Evolutionary conservation across 2,888 invertebrate genomes (phyloP).

Genomic region (Tillus elongatus): DNA sequence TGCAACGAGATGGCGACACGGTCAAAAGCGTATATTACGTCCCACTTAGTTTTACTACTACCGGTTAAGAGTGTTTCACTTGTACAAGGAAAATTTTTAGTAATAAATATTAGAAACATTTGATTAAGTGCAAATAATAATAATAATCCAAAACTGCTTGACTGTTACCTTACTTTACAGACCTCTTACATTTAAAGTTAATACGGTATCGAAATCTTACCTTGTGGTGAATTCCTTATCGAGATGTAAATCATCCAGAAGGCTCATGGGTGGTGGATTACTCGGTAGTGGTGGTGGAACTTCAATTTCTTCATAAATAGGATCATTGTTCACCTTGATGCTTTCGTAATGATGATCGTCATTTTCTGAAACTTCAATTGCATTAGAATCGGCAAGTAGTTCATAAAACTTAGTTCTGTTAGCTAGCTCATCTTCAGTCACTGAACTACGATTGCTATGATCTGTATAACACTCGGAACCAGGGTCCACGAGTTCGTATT

Average conservation of each 20-base stretch:
- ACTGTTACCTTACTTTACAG: background rate
- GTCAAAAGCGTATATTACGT: too few species aligned
- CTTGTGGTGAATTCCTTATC: conserved; percentile 61
- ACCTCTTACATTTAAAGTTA: too few species aligned
- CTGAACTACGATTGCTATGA: conserved; percentile 40
- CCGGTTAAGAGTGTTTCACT: too few species aligned
- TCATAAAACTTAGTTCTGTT: conserved; percentile 66
- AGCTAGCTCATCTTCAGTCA: conserved; percentile 52
- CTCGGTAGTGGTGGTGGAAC: conserved; percentile 71
- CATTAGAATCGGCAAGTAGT: conserved; percentile 59
- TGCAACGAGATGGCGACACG: too few species aligned
- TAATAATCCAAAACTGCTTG: conserved; percentile 4
- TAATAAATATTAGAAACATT: too few species aligned
- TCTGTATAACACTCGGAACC: conserved; percentile 67
- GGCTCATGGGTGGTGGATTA: conserved; percentile 65
- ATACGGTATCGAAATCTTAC: conserved; percentile 30
- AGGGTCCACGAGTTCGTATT: conserved; percentile 67
- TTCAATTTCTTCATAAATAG: conserved; percentile 72
- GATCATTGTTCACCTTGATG: conserved; percentile 61
- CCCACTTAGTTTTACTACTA: too few species aligned
- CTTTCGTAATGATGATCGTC: conserved; percentile 68
- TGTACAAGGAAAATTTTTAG: too few species aligned
- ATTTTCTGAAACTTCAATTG: conserved; percentile 58
- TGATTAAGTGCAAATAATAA: conserved; percentile 5
- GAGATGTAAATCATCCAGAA: conserved; percentile 54